Base-by-base conservation (phyloP, 2,797 vertebrate species). In the Telmatherina bonti region DNA sequence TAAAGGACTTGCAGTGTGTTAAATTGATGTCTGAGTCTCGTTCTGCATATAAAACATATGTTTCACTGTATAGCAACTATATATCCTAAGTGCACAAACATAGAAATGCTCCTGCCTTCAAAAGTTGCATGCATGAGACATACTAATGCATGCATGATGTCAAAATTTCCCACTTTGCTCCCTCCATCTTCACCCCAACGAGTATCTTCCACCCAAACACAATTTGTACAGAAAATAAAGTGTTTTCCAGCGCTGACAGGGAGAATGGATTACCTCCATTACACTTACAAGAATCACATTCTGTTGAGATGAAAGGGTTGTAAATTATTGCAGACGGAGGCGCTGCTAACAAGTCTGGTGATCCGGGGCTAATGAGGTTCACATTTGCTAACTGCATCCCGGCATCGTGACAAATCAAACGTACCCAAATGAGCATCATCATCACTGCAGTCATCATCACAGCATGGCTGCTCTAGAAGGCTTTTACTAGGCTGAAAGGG, bases 211-310 rank as follows among this genome's bases (percentile, higher is more conserved):
- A 72, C 67, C 81, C 61, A 72, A 89, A 87, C 79, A 81, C 83
- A 76, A 88, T 90, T 81, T 81, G 81, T 88, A 75, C 82, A 53
- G 88, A 94, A 93, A 92, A 90, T 83, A 92, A 94, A 95, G 92
- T 95, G 93, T 94, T 95, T 95, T 93, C 93, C 93, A 87, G 93
- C 84, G 91, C 90, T 85, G 96, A 95, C 95, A 95, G 94, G 92
- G 90, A 95, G 94, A 95, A 98, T 97, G 95, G 96, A 98, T 97
- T 93, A 93, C 96, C 95, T 95, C 96, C 96, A 97, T 98, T 97
- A 97, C 92, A 85, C 93, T 92, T 95, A 96, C 96, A 96, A 96
- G 96, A 94, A 97, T 95, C 95, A 94, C 96, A 95, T 97, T 97
- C 96, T 94, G 95, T 94, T 93, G 94, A 95, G 95, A 95, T 88